phyloP scores from a whole-genome alignment of 2,888 invertebrate species.

The Halocaridina rubra region DNA sequence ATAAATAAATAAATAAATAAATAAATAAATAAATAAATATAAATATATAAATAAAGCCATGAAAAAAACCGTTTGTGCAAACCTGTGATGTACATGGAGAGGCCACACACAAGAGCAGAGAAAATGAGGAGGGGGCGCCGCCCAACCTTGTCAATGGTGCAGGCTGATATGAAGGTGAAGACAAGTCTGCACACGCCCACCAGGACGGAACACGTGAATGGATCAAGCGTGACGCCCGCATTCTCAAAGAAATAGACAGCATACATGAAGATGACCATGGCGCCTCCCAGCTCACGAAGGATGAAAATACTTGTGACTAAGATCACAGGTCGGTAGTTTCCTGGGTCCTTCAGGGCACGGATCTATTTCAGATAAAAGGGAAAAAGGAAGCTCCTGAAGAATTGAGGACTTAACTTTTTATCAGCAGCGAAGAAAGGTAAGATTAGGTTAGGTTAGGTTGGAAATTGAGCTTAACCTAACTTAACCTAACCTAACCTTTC shows the following conservation, averaged over 20 bases:
- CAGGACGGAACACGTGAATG: conserved; percentile 67
- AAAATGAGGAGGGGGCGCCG: conserved; percentile 68
- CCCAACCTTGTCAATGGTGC: conserved; percentile 68
- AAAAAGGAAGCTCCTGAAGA: too few species aligned
- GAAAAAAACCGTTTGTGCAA: neutral
- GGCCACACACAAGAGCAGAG: conserved; percentile 47
- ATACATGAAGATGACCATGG: conserved; percentile 70
- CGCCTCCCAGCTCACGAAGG: conserved; percentile 69
- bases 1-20: neutral
- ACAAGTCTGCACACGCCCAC: conserved; percentile 67
- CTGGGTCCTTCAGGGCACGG: conserved; percentile 66
- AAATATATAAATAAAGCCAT: neutral
- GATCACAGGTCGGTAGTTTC: conserved; percentile 66
- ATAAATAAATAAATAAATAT: neutral
- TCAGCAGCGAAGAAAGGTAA: too few species aligned
- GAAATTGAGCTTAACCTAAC: too few species aligned
- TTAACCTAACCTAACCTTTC: too few species aligned
- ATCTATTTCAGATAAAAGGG: too few species aligned
- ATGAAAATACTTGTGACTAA: conserved; percentile 67
- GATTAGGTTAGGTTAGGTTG: too few species aligned
- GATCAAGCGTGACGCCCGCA: conserved; percentile 66
- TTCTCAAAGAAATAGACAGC: conserved; percentile 68
- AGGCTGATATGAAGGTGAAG: conserved; percentile 65
- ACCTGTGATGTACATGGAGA: conserved; percentile 56
- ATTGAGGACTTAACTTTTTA: too few species aligned